These are phyloP conservation scores for Macaca nemestrina DNA, from an alignment of 2,113 vertebrate genomes.

Conservation along the genomic window DNA sequence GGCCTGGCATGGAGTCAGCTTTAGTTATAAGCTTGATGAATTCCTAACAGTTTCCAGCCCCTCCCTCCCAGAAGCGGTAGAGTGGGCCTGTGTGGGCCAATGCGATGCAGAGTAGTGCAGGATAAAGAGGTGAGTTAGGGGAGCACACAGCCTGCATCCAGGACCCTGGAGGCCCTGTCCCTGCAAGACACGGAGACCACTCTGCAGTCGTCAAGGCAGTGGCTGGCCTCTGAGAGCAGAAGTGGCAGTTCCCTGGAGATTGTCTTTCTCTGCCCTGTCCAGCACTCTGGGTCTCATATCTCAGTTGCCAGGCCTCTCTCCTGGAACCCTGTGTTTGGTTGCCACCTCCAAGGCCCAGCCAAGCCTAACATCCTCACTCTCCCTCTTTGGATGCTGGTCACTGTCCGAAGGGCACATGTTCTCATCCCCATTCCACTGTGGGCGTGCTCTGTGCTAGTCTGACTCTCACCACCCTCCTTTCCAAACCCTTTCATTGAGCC, in stretches of 20 bases:
- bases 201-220: not conserved
- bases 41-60: not conserved
- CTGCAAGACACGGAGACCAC: not conserved
- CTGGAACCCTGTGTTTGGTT: not conserved
- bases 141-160: not conserved
- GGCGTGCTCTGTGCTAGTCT: fast-evolving
- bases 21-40: not conserved
- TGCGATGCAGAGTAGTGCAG: fast-evolving
- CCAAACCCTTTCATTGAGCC: too few relatives aligned
- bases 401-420: not conserved
- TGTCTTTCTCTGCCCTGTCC: not conserved
- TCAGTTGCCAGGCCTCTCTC: not conserved
- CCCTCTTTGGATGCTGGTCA: not conserved
- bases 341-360: not conserved
- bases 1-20: not conserved
- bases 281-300: not conserved
- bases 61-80: not conserved
- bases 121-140: not conserved
- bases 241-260: not conserved
- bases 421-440: not conserved
- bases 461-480: not conserved
- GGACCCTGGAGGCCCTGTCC: not conserved
- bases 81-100: not conserved
- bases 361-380: not conserved
- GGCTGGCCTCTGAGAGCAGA: not conserved